Evolutionary conservation across 2,797 vertebrate species (phyloP).

Genomic region (Xiphorhynchus erythropygius): DNA sequence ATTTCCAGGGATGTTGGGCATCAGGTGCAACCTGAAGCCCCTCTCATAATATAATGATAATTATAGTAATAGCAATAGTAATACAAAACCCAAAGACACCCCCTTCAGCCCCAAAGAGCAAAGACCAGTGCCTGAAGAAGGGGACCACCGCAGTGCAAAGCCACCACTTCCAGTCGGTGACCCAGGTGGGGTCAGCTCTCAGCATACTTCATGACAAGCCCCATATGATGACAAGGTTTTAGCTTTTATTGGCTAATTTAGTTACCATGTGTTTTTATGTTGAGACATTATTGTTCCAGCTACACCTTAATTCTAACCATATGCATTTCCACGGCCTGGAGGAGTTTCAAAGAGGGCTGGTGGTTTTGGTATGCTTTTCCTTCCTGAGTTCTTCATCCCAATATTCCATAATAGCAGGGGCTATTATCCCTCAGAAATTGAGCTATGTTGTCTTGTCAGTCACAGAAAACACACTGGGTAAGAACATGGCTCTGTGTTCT

Average conservation of each 20-base stretch:
- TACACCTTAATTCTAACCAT: not conserved
- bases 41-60: too few species aligned
- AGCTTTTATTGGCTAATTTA: not conserved
- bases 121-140: not conserved
- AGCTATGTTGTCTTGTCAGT: not conserved
- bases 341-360: not conserved
- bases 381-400: not conserved
- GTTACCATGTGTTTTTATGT: not conserved
- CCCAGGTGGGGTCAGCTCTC: not conserved
- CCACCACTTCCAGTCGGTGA: not conserved
- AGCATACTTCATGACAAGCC: accelerated
- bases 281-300: not conserved
- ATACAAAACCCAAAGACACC: not conserved
- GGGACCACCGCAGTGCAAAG: not conserved
- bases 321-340: not conserved
- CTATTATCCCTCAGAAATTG: not conserved
- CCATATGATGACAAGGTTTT: accelerated
- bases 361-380: not conserved
- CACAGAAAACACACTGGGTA: not conserved
- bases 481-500: not conserved
- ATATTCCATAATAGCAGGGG: not conserved
- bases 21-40: not conserved
- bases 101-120: not conserved
- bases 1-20: not conserved
- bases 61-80: not conserved